Base-by-base conservation (phyloP, 1,140 invertebrate species). In the Maconellicoccus hirsutus region DNA sequence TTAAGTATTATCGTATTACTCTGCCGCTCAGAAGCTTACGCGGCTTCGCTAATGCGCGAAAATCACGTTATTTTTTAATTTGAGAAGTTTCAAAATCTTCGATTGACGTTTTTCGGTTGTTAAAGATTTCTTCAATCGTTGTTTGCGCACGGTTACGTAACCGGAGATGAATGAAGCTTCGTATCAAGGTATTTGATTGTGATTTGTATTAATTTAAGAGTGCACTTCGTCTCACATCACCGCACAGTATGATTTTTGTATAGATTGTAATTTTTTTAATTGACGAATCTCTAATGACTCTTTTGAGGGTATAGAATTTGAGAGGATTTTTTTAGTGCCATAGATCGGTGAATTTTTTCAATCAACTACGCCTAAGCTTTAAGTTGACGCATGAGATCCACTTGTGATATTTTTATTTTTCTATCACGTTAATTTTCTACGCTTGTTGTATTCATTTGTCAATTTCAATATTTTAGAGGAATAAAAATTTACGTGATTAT, bases 321-420 rank as follows among this genome's bases (percentile, higher is more conserved):
- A 33, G 29, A 6, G 29, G n/a, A 52, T 52, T 14, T 52, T 52
- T 52, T 52, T 19, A 52, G 42, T 52, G 42, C 42, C 42, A 52
- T 52, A 16, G 42, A n/a, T n/a, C 42, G 42, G 6, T 19, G 42
- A 8, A 4, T 52, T 52, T 4, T 3, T 8, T 52, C n/a, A 19
- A 52, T 16, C 3, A 8, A 52, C n/a, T 52, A 16, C n/a, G 42
- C 42, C 42, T 52, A 52, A 52, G 42, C 42, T 52, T 52, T 52
- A 52, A 52, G 42, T 52, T 19, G n/a, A 52, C 3, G 42, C n/a
- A 52, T 16, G 61, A 66, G 19, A 16, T 66, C 25, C 61, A 66
- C 61, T 25, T 66, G 61, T 66, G 61, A 66, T 66, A 66, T 66
- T 66, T 66, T 23, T 66, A 66, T 66, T 66, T 66, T 66, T 66